Conservation (phyloP, 1,140 invertebrate species). For the Hetaerina americana region DNA sequence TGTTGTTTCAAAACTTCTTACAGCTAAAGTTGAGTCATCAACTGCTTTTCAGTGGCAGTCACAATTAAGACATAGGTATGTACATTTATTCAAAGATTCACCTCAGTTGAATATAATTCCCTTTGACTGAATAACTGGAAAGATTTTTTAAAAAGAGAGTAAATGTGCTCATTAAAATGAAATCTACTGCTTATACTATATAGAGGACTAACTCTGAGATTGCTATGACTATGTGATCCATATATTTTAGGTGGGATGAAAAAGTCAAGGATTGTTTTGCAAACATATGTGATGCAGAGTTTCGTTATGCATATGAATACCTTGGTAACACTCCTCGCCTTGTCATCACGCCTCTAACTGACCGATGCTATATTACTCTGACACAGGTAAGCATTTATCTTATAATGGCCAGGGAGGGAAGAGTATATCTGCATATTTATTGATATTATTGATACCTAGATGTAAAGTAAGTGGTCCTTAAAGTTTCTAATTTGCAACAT, state of each 20-base stretch:
- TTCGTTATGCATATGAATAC: conserved; percentile 68
- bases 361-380: conserved; percentile 81
- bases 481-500: too few relatives aligned
- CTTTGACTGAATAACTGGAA: background rate
- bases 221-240: background rate
- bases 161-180: background rate
- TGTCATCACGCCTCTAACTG: conserved; percentile 75
- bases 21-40: conserved; percentile 63
- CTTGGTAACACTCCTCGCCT: conserved; percentile 67
- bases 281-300: conserved; percentile 83
- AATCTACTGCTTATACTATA: background rate
- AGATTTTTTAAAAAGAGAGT: background rate
- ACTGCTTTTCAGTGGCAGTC: conserved; percentile 85
- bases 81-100: background rate
- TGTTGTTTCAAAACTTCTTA: conserved; percentile 73
- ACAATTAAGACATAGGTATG: conserved; percentile 66
- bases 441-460: too few relatives aligned
- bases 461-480: too few relatives aligned
- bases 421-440: too few relatives aligned
- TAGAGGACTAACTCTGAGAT: background rate
- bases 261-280: conserved; percentile 72
- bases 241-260: conserved; percentile 54
- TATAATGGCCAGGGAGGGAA: background rate
- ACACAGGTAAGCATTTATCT: conserved; percentile 40
- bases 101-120: background rate